Conservation (phyloP, 2,797 vertebrate species). For the Melanotaenia pygmaea region DNA sequence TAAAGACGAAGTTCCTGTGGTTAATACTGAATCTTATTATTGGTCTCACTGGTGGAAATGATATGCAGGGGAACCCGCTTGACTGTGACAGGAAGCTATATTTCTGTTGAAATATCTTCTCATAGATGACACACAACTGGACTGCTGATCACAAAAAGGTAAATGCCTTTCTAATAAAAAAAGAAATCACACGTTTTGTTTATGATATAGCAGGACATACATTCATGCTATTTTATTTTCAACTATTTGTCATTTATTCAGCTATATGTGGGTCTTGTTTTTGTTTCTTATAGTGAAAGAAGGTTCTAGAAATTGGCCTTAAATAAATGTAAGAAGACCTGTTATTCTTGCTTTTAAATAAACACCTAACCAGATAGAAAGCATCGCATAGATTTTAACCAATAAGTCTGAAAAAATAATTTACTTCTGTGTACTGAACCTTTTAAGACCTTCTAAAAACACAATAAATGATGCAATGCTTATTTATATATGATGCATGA, state of each 20-base stretch:
- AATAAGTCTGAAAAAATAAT: conserved; percentile 12
- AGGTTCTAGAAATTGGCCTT: neutral
- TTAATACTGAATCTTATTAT: neutral
- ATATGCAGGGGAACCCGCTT: neutral
- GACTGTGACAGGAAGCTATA: neutral
- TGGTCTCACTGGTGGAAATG: conserved; percentile 10
- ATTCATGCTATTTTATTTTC: neutral
- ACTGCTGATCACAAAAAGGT: conserved; percentile 46
- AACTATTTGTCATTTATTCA: neutral
- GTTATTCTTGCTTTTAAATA: neutral
- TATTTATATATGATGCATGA: neutral
- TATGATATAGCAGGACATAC: neutral
- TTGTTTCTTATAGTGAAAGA: neutral
- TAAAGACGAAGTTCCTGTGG: conserved; percentile 8
- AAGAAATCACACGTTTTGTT: neutral
- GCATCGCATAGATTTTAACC: neutral
- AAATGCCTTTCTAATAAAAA: neutral
- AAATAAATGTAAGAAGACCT: conserved; percentile 8
- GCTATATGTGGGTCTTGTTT: neutral
- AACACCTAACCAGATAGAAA: neutral
- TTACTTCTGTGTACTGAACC: conserved; percentile 7
- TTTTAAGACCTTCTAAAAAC: conserved; percentile 36
- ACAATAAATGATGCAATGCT: neutral
- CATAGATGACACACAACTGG: conserved; percentile 1
- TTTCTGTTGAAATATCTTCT: conserved; percentile 7